Evolutionary conservation across 2,888 invertebrate genomes (phyloP), one percentile per base, ranked within the genome.

Genomic region (Mimas tiliae): DNA sequence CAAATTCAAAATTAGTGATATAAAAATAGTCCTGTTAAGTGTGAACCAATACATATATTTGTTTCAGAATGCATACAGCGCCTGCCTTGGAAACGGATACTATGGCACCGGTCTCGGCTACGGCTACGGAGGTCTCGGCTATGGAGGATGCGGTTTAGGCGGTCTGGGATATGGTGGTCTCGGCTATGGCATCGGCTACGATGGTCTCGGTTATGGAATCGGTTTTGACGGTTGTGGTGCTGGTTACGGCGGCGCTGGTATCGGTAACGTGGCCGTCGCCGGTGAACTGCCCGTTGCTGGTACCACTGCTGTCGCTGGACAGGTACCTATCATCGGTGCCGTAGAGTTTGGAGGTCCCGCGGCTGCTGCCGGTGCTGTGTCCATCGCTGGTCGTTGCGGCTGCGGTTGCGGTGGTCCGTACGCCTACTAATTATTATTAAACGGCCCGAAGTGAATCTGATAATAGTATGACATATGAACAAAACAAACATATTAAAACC

Each of bases 261-360:
- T 74, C 34, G 81, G 81, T 16, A 77, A 78, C 58, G 72, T 80
- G 3, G 75, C 68, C 11, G 80, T 79, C n/a, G 74, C 72, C 12
- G 81, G 81, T 12, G 75, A 77, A 64, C 64, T 83, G 68, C 75
- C 72, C 58, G 79, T 77, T 6, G 72, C 69, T 34, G 82, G 81
- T 65, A 71, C 72, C 34, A 77, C 78, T 16, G 68, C 72, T 65
- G 76, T 80, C 27, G 73, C 71, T 4, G 82, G 83, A 62, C 75
- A 77, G 55, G 74, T 82, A 38, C 82, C 83, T 19, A 77, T 80
- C 63, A 71, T 78, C n/a, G 79, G 82, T 64, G 74, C 77, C 6
- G 83, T 81, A 33, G 70, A 71, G 27, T 79, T 80, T 73, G 65
- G 70, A 14, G 81, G 80, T 0, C 86, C 86, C 9, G 81, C 82